phyloP scores from a whole-genome alignment of 2,888 invertebrate species.

The Leptogaster cylindrica region DNA sequence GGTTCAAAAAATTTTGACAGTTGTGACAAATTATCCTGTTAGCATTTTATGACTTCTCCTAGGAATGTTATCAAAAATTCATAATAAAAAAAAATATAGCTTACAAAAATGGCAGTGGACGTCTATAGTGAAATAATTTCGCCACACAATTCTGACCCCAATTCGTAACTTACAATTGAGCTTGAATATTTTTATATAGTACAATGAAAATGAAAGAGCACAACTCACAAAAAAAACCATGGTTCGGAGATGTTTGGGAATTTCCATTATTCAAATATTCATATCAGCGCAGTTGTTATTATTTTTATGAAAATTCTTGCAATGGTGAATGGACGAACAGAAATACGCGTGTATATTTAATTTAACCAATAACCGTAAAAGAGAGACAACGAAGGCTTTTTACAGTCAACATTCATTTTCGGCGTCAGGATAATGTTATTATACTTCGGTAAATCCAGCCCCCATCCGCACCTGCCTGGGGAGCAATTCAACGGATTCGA shows the following conservation, averaged over 20 bases:
- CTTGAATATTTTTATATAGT: conserved; percentile 20
- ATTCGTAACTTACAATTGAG: conserved; percentile 22
- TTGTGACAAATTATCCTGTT: too few relatives aligned
- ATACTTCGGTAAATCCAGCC: conserved; percentile 39
- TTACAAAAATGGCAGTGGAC: too few relatives aligned
- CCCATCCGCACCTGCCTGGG: conserved; percentile 32
- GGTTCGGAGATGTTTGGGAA: neutral
- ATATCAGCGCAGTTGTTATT: conserved; percentile 42
- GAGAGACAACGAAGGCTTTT: conserved; percentile 43
- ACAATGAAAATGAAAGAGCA: conserved; percentile 4
- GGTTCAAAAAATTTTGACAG: too few relatives aligned
- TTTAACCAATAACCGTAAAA: conserved; percentile 46
- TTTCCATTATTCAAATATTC: conserved; percentile 44
- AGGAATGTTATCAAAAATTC: too few relatives aligned
- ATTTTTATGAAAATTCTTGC: conserved; percentile 44
- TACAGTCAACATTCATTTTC: too few relatives aligned
- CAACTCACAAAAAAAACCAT: neutral
- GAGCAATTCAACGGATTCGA: conserved; percentile 41
- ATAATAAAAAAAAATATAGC: too few relatives aligned
- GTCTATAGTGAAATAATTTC: too few relatives aligned
- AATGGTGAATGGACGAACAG: conserved; percentile 26
- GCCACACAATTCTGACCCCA: neutral
- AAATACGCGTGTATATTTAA: conserved; percentile 45
- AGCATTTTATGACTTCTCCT: too few relatives aligned
- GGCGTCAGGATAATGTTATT: conserved; percentile 39